phyloP scores from a whole-genome alignment of 2,113 vertebrate genomes.

The Eublepharis macularius region DNA sequence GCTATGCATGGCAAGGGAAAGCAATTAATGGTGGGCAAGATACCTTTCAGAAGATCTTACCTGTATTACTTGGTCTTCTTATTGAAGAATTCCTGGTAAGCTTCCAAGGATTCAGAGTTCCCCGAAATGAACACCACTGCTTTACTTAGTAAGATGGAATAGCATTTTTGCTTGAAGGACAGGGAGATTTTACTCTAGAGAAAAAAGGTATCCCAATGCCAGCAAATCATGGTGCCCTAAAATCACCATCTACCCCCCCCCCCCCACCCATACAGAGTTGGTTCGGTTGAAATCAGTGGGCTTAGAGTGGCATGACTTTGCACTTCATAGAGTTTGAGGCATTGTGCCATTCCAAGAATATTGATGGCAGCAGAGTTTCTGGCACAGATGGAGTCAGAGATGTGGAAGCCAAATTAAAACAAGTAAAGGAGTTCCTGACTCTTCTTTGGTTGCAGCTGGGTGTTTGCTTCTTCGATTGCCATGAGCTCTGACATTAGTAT shows the following conservation, averaged over 20 bases:
- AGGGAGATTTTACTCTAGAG: neutral
- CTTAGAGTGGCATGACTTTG: neutral
- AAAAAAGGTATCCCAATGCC: neutral
- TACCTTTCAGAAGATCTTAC: neutral
- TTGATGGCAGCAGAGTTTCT: neutral
- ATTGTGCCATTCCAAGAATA: neutral
- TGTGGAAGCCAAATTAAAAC: neutral
- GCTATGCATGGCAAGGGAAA: neutral
- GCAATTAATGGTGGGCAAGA: no score
- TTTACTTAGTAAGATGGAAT: neutral
- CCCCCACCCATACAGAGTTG: no score
- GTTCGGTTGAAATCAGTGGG: no score
- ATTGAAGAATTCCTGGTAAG: neutral
- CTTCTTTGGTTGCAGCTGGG: constrained; percentile 22
- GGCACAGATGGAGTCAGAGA: neutral
- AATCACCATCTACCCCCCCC: neutral
- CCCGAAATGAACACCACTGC: neutral
- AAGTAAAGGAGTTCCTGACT: constrained; percentile 18
- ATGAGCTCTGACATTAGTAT: constrained; percentile 12
- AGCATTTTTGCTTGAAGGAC: neutral
- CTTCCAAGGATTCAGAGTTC: neutral
- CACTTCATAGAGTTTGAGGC: neutral
- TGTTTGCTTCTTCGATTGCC: constrained; percentile 53
- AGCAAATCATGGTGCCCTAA: neutral
- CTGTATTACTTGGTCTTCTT: neutral